Evolutionary conservation across 2,797 vertebrate species (phyloP), one percentile per base, ranked within the genome.

Genomic region (Loriculus beryllinus): DNA sequence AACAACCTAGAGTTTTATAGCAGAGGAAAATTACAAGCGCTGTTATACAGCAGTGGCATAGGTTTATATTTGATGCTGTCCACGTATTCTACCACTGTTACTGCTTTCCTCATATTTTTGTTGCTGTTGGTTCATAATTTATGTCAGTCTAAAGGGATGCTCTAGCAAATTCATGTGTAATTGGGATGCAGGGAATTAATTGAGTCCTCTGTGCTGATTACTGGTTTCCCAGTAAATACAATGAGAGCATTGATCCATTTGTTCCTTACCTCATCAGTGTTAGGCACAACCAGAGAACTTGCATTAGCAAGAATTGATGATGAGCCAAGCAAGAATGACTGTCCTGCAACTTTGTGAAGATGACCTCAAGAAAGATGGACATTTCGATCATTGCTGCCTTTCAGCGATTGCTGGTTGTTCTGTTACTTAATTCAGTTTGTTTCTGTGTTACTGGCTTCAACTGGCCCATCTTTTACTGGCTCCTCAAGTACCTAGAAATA

Each of bases 211-310:
- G 14, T 85, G 48, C 81, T 33, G 78, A 57, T 74, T 77, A 43
- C 84, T 95, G 39, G 69, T 88, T 95, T 92, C 92, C 71, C 68
- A 82, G 87, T 77, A 87, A 85, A 70, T 39, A 95, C 93, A 96
- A 93, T 87, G 79, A 91, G 35, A 82, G 37, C 92, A 92, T 91
- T 96, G 91, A 96, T 92, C 71, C 43, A 26, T 89, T 89, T 92
- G 82, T 91, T 86, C 64, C 84, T 90, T 96, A 89, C 80, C 70
- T 92, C 95, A 96, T 74, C 82, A 74, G 95, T 6, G 19, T 85
- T 93, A 93, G 89, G 89, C 91, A 85, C 92, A 87, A 80, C 86
- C 47, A 79, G 70, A 90, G 63, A 90, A 88, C 70, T 0, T 39
- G 77, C 67, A 86, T 91, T 95, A 90, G 70, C 94, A 91, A 92